These are phyloP conservation scores for Rhabdomys dilectus DNA, from an alignment of 2,113 vertebrate genomes.

Conservation along the genomic window DNA sequence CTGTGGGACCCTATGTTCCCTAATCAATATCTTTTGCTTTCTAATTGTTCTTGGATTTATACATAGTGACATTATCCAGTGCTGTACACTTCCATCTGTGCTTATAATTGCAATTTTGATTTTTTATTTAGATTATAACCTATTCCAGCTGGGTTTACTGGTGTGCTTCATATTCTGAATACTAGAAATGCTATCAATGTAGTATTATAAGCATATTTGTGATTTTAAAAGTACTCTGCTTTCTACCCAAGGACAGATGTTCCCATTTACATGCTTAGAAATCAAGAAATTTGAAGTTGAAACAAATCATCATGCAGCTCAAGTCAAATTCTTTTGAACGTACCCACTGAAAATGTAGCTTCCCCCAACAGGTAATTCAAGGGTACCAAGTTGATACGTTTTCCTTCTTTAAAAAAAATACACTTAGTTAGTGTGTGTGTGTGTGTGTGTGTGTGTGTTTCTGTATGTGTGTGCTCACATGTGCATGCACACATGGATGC, in stretches of 20 bases:
- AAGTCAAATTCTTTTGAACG: neutral
- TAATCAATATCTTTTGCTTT: constrained; percentile 66
- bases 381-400: neutral
- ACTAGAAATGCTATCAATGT: constrained; percentile 48
- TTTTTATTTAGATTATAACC: constrained; percentile 70
- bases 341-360: neutral
- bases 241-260: constrained; percentile 49
- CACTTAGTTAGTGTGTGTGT: neutral
- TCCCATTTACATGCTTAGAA: constrained; percentile 71
- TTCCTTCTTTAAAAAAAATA: neutral
- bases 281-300: constrained; percentile 51
- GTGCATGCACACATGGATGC: no score
- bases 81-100: constrained; percentile 72
- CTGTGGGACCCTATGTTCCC: neutral
- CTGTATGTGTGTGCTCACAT: no score
- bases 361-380: constrained; percentile 13
- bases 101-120: constrained; percentile 71
- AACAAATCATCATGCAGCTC: neutral
- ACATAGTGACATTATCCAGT: constrained; percentile 36
- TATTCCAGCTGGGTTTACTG: constrained; percentile 65
- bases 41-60: constrained; percentile 69
- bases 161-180: constrained; percentile 54
- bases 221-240: constrained; percentile 49
- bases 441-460: neutral
- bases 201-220: constrained; percentile 60